Base-by-base conservation (phyloP, 1,140 invertebrate species). In the Coenobita brevimanus region DNA sequence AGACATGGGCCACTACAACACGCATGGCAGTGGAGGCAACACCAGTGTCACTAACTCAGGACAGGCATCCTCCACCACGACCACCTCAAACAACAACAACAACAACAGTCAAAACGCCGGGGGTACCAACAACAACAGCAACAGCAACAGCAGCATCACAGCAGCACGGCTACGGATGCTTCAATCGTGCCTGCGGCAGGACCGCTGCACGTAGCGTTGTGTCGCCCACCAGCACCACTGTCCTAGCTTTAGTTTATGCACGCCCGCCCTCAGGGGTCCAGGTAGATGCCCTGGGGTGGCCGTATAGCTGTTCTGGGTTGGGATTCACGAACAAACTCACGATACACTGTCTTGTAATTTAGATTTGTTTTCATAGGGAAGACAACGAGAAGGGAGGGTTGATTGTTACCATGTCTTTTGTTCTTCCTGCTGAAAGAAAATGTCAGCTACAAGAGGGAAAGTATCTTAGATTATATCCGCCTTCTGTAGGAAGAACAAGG, bases 1-100 rank as follows among this genome's bases (percentile, higher is more conserved):
- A 87, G 86, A 76, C 79, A 82, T 88, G 69, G 80, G 80, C 13
- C 81, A 88, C 79, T 82, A 88, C 86, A 71, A 78, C 38, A 78
- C n/a, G 21, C 36, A n/a, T 24, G 41, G 41, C 38, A 76, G 41
- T 17, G 3, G 41, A 4, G 8, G 60, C 36, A 76, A 15, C 69
- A 46, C 67, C 71, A 75, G 69, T 57, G 73, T 43, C 71, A 43
- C 41, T 38, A 30, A 36, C 50, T 43, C 67, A 27, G 50, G 50
- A 27, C 41, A 21, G 43, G 43, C 36, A 27, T 27, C 10, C 80
- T 69, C 46, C 81, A 78, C 1, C 36, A 76, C 33, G 24, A 76
- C 2, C 75, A 83, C 38, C 36, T 36, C 41, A 36, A 85, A 76
- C 83, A 85, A 41, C 73, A 57, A 21, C 69, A 75, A 30, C 69